Evolutionary conservation across 2,888 invertebrate genomes (phyloP), one percentile per base, ranked within the genome.

Genomic region (Xiphydria camelus): DNA sequence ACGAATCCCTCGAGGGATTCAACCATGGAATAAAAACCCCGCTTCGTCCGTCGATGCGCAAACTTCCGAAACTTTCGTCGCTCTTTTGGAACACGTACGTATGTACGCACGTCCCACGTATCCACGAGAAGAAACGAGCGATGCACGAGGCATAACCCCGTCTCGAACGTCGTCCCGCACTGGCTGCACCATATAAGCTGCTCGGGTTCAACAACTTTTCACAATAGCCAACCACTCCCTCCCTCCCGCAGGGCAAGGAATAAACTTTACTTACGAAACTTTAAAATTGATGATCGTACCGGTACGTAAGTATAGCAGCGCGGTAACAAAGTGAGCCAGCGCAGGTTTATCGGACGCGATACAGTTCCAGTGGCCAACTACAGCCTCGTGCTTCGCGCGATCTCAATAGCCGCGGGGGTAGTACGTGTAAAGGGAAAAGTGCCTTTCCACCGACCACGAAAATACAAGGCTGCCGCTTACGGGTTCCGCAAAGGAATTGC

Each of bases 241-340:
- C 15, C 32, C 39, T 32, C 10, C 29, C 23, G 32, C 36, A 6
- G 14, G 12, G 15, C 29, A 29, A 18, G 55, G 55, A 60, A 66
- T 66, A 63, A 68, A 67, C 66, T 68, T 64, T 57, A 55, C 44
- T 53, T 55, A 55, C 52, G 55, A 59, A 68, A 66, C 59, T 68
- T 68, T 64, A 57, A 66, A 66, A 66, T 66, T 66, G 63, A 65
- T 66, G 65, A 62, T 64, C 59, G 51, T 52, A 34, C 40, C 41
- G 38, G 44, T 53, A 55, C 47, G 57, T 55, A 57, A 57, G 59
- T 59, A 55, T 56, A 60, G 57, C 47, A n/a, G n/a, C 49, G 45
- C 31, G 41, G 49, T 48, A 50, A 48, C 46, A 53, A 40, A 49
- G 37, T 41, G 36, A 50, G 46, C 29, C 43, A n/a, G n/a, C 43